Percentiles rank a stretch among this genome's conserved stretches.
These are phyloP conservation scores for Imbricaverruca yamaguchii DNA, from an alignment of 2,888 invertebrate genomes.

Conservation along the genomic window DNA sequence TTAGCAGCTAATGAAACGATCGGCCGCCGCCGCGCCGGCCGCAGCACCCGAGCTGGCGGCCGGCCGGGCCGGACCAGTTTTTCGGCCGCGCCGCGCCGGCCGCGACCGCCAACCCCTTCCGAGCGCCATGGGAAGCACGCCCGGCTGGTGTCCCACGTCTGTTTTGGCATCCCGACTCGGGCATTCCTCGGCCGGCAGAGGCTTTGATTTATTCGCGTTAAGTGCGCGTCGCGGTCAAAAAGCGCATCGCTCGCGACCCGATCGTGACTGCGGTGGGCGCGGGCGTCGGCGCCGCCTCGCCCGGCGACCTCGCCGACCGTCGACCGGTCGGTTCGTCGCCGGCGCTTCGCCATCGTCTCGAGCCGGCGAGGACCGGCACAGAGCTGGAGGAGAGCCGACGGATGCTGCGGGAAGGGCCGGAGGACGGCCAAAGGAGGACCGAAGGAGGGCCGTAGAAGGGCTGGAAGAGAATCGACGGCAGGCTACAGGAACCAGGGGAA, in stretches of 20 bases:
- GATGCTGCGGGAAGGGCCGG: too few relatives aligned
- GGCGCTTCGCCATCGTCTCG: neutral
- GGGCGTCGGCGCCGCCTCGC: too few relatives aligned
- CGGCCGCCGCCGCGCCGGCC: neutral
- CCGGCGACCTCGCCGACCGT: too few relatives aligned
- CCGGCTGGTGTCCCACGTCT: neutral
- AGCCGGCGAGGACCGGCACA: neutral
- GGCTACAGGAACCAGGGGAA: too few relatives aligned
- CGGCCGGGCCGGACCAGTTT: neutral
- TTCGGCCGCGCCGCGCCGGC: neutral
- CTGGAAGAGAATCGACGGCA: too few relatives aligned
- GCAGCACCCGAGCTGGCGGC: neutral
- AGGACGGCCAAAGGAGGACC: neutral
- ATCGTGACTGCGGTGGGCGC: neutral
- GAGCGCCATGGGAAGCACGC: neutral
- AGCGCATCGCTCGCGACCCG: neutral
- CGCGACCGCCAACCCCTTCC: neutral
- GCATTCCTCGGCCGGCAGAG: neutral
- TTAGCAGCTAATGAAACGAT: neutral
- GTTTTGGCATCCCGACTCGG: neutral
- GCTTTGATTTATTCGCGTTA: constrained; percentile 14
- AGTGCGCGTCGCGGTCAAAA: neutral
- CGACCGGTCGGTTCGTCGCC: too few relatives aligned
- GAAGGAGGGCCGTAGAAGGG: neutral
- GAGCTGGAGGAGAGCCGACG: neutral